phyloP scores from a whole-genome alignment of 2,113 vertebrate genomes.

The Clupea harengus region DNA sequence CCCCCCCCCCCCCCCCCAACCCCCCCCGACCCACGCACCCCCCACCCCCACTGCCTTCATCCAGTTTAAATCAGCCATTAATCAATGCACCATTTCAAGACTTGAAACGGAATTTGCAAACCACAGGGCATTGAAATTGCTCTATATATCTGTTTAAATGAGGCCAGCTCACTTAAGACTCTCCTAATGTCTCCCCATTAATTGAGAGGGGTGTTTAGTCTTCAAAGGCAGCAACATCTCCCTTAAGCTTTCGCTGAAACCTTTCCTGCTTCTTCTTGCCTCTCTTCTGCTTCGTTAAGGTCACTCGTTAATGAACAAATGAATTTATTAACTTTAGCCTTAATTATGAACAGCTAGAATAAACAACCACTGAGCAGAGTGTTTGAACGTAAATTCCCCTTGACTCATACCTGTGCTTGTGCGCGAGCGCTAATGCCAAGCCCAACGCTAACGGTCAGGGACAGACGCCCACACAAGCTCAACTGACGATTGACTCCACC shows the following conservation, averaged over 20 bases:
- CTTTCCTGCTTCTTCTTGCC: constrained; percentile 52
- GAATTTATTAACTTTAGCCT: constrained; percentile 64
- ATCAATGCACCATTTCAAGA: constrained; percentile 59
- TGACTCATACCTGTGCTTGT: constrained; percentile 22
- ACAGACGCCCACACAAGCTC: not conserved
- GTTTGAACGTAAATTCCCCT: constrained; percentile 55
- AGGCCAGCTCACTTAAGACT: constrained; percentile 74
- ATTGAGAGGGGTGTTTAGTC: constrained; percentile 72
- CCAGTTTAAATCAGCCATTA: constrained; percentile 69
- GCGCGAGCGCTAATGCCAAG: not conserved
- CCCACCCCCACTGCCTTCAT: constrained; percentile 59
- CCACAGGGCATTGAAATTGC: constrained; percentile 72
- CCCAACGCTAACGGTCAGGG: not conserved
- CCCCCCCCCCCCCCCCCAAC: constrained; percentile 33
- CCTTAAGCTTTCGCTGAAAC: constrained; percentile 56
- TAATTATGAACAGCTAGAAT: constrained; percentile 68
- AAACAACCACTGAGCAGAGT: constrained; percentile 49
- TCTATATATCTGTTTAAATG: constrained; percentile 78
- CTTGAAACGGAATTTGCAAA: constrained; percentile 71
- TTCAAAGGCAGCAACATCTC: constrained; percentile 69
- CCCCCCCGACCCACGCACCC: not conserved
- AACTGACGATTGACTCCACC: not conserved
- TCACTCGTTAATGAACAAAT: constrained; percentile 63
- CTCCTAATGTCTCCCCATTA: constrained; percentile 71
- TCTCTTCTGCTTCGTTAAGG: constrained; percentile 55